Evolutionary conservation across 1,140 invertebrate genomes (phyloP), one percentile per base, ranked within the genome.

Genomic region (Triops cancriformis): DNA sequence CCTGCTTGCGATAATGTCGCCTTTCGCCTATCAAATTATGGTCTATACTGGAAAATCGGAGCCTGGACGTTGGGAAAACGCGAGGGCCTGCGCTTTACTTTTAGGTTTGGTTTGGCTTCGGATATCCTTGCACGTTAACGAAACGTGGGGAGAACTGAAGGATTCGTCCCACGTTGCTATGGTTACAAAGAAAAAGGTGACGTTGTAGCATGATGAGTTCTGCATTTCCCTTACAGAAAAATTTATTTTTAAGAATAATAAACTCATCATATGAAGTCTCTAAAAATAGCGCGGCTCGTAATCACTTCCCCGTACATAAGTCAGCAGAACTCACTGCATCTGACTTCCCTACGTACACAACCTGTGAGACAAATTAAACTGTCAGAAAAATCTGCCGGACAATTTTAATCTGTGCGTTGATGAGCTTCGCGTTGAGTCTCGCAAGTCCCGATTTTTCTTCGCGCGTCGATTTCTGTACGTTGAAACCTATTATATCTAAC

Each of bases 21-120:
- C 51, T 64, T 64, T 64, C 51, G n/a, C 23, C 51, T 64, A 64
- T 64, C 51, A 64, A 64, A 64, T 64, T 64, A 64, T 64, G 51
- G 51, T 64, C 51, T 64, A 64, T 64, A 64, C 51, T 64, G 51
- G 51, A 64, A 64, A 64, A 64, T 64, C 51, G 51, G 51, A 64
- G 51, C 51, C 14, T 64, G n/a, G 18, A 64, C 51, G 51, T 64
- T 64, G 51, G 51, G 18, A 64, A 64, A 64, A 64, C 18, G 51
- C 51, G 51, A 64, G 51, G 51, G 51, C 51, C 51, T 64, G 51
- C 51, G 51, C 51, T 64, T 64, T 64, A 64, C 51, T 64, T 64
- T 64, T 64, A 64, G 51, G 51, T 64, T 64, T 23, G 51, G 51
- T 64, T 64, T 64, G 51, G 51, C 23, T 64, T 23, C 18, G 14